phyloP scores from a whole-genome alignment of 2,797 vertebrate genomes.

The Halcyon chelicuti region DNA sequence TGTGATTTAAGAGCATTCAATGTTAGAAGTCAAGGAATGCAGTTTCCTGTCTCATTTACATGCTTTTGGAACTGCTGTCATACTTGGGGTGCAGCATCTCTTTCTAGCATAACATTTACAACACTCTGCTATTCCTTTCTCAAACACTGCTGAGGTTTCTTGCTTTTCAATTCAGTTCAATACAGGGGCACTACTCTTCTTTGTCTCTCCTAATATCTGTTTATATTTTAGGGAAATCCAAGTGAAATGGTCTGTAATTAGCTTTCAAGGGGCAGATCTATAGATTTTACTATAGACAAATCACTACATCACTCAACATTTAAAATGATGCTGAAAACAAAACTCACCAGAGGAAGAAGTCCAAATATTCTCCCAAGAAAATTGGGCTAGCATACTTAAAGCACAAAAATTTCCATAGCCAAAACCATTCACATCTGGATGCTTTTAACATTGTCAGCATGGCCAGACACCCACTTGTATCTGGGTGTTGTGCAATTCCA shows the following conservation, averaged over 20 bases:
- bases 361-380: slow-evolving; percentile 21
- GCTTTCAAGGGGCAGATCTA: not conserved
- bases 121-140: not conserved
- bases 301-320: not conserved
- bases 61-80: not conserved
- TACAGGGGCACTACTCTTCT: not conserved
- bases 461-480: slow-evolving; percentile 56
- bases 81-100: not conserved
- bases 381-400: slow-evolving; percentile 9
- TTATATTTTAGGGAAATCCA: not conserved
- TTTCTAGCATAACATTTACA: slow-evolving; percentile 1
- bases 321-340: not conserved
- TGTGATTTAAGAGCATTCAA: not conserved
- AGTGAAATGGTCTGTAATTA: not conserved
- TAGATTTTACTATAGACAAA: not conserved
- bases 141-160: not conserved
- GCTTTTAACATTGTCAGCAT: slow-evolving; percentile 54
- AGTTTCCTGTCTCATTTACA: not conserved
- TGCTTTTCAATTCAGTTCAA: not conserved
- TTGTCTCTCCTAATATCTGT: not conserved
- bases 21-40: not conserved
- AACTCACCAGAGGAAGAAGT: not conserved
- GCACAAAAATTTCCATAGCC: slow-evolving; percentile 47
- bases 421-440: slow-evolving; percentile 62
- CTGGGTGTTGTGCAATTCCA: slow-evolving; percentile 50